Base-by-base conservation (phyloP, 64 coral and sea anemone genomes). In the Pocillopora verrucosa region DNA sequence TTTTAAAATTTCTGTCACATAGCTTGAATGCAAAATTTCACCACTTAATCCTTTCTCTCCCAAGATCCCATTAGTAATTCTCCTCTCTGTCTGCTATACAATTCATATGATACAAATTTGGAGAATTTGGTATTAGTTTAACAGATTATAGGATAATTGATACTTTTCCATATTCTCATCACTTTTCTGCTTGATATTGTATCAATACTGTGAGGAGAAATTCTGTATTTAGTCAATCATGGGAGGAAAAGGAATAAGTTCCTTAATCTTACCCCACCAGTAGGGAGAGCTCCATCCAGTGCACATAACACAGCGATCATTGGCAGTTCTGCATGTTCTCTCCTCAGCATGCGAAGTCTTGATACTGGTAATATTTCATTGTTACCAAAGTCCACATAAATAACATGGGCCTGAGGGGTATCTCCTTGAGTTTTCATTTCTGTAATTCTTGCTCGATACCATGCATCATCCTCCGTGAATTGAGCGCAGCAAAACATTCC, bases 371-470 rank as follows among this genome's bases (percentile, higher is more conserved):
- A 64, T 45, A 59, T 36, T 36, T 95, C 93, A 35, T 79, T 73
- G 79, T 98, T 98, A 65, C 96, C 96, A 86, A 90, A 98, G 73
- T 98, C 96, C 65, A 95, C 85, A 86, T 93, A 98, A 14, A 92
- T 78, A 36, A 98, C 93, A 13, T 91, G 16, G 22, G 76, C 83
- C 59, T 58, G 72, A 38, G 69, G 16, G 22, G 74, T 80, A n/a
- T 83, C 74, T 22, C 38, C 63, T n/a, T 76, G 58, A 25, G 75
- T 41, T 16, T 65, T 45, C 16, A 76, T 88, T 38, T 95, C 60
- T 6, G 87, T n/a, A 16, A 98, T 89, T 77, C 87, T 76, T 0
- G 90, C 96, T 36, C 96, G 85, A 84, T 98, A 91, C 93, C 94
- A 98, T 16, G 58, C 34, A 59, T 93, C 80, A 67, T 98, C 95